phyloP scores from a whole-genome alignment of 2,888 invertebrate genomes.

The Limnephilus lunatus region DNA sequence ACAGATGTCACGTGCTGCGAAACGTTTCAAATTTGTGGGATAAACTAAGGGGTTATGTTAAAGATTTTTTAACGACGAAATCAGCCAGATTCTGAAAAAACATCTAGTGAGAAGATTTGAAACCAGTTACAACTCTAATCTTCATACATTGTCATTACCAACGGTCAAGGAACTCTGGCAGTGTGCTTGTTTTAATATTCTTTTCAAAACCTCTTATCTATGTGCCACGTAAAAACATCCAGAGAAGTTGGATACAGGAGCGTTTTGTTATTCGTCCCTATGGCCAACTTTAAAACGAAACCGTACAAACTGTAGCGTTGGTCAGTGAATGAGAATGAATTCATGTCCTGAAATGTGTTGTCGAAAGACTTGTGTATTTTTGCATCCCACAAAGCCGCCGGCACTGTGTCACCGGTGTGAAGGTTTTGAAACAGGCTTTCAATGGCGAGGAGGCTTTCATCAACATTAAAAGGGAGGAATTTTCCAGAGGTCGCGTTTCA shows the following conservation, averaged over 20 bases:
- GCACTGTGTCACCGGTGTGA: neutral
- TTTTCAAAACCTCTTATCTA: neutral
- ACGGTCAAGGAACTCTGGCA: neutral
- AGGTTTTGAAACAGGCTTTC: neutral
- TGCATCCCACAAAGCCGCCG: neutral
- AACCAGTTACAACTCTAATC: too few relatives aligned
- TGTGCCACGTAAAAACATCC: neutral
- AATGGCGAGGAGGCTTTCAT: neutral
- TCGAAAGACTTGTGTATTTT: neutral
- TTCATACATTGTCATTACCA: neutral
- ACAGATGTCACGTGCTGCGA: too few relatives aligned
- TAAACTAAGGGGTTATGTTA: too few relatives aligned
- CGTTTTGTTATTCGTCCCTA: neutral
- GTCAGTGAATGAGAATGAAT: neutral
- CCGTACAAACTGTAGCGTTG: neutral
- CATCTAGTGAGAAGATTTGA: too few relatives aligned
- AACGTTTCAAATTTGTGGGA: too few relatives aligned
- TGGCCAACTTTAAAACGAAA: neutral
- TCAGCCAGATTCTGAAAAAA: too few relatives aligned
- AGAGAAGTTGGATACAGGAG: neutral
- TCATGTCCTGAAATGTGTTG: neutral
- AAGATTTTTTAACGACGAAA: too few relatives aligned
- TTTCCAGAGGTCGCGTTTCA: neutral
- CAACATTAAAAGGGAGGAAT: neutral
- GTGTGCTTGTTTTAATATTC: neutral